Evolutionary conservation across 2,888 invertebrate genomes (phyloP).

Genomic region (Coecobrya sp.): DNA sequence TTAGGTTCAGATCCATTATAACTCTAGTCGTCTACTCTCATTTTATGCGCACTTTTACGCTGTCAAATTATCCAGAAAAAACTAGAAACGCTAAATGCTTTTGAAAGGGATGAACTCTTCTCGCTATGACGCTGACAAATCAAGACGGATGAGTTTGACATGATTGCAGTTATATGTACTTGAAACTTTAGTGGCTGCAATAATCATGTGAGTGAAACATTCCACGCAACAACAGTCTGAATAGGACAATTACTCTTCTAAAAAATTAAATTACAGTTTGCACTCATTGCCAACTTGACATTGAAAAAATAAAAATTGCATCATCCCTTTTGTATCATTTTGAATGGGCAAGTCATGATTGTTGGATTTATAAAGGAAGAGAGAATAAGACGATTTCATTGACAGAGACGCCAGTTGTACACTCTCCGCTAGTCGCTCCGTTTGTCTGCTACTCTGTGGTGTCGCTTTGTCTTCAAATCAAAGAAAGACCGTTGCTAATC

Average conservation of each 20-base stretch:
- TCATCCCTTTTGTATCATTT: conserved; percentile 36
- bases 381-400: background rate
- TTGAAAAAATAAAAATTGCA: conserved; percentile 45
- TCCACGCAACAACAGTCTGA: background rate
- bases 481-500: too few relatives aligned
- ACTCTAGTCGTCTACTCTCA: background rate
- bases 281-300: conserved; percentile 35
- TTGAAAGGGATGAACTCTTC: background rate
- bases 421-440: background rate
- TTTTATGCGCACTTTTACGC: background rate
- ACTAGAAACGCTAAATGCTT: background rate
- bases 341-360: conserved; percentile 42
- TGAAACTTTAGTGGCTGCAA: too few relatives aligned
- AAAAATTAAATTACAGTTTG: conserved; percentile 37
- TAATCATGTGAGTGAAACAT: background rate
- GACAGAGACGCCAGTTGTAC: background rate
- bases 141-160: background rate
- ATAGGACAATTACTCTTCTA: conserved; percentile 23
- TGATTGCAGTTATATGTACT: too few relatives aligned
- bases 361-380: conserved; percentile 4
- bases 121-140: background rate
- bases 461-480: too few relatives aligned
- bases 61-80: conserved; percentile 15
- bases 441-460: too few relatives aligned
- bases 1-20: background rate